Base-by-base conservation (phyloP, 2,797 vertebrate species). In the Lacerta bilineata region DNA sequence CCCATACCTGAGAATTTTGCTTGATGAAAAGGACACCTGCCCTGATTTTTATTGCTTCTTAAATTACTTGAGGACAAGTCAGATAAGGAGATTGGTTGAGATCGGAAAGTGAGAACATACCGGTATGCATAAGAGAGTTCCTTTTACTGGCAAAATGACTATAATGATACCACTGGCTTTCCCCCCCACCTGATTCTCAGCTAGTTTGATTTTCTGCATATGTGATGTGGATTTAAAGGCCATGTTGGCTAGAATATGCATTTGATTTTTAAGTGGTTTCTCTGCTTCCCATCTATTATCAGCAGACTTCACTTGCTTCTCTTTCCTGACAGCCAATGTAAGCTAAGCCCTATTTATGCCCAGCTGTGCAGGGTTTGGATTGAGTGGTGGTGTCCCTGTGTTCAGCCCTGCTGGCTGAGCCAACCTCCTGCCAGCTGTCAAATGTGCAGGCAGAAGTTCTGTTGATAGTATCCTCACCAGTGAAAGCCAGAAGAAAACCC, bases 1-100 rank as follows among this genome's bases (percentile, higher is more conserved):
- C 92, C 92, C 95, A 93, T 93, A 94, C 90, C 90, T 84, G 88
- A 87, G 91, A 95, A 95, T 92, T 94, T 93, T 91, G 77, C 90
- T 82, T 90, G 84, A 94, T 88, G 91, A 89, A 94, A 93, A 87
- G 20, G 74, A 4, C 39, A 76, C 74, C 23, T 93, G 95, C 92
- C 27, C 81, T 94, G 93, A 93, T 91, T 91, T 92, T 92, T 92
- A 90, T 84, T 0, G 0, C 82, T 87, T 77, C 50, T 92, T 93
- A 5, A 29, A 50, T 23, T 23, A 81, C 8, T 46, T 83, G 81
- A 50, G 46, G 66, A 17, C 8, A 71, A 46, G 15, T 9, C 29
- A 72, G 81, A 50, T 7, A 8, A 18, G 72, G 66, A 50, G 43
- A 43, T 71, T 4, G 43, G 9, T 20, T 46, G n/a, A 23, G n/a